A percentile compares a stretch with the other conserved stretches of the same genome.
Evolutionary conservation across 2,888 invertebrate genomes (phyloP).

Genomic region (Harpalus rufipes): DNA sequence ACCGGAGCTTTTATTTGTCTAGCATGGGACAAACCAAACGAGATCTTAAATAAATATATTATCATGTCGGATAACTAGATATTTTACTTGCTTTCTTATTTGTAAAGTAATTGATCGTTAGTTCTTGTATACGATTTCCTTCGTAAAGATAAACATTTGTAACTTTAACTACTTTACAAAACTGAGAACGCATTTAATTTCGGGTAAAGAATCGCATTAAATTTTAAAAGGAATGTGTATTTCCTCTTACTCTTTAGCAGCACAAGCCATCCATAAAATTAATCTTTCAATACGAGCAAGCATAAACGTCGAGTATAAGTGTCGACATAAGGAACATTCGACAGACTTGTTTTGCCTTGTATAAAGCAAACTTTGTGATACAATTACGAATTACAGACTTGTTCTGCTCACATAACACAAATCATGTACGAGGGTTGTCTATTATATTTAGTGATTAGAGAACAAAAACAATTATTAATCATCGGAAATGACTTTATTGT

Average conservation of each 20-base stretch:
- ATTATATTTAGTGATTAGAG: too few species aligned
- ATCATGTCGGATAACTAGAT: neutral
- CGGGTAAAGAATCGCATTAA: conserved; percentile 34
- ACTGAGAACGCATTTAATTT: conserved; percentile 38
- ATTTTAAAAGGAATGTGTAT: conserved; percentile 15
- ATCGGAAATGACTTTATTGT: too few species aligned
- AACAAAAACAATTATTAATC: too few species aligned
- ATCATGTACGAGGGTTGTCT: too few species aligned
- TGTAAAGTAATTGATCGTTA: neutral
- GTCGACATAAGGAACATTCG: conserved; percentile 44
- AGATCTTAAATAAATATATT: neutral
- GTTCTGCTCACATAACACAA: conserved; percentile 16
- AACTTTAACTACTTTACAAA: neutral
- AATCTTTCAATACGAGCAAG: conserved; percentile 48
- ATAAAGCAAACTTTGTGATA: conserved; percentile 53
- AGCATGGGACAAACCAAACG: neutral
- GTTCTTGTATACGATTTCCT: neutral
- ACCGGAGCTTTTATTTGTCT: conserved; percentile 33
- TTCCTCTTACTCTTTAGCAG: conserved; percentile 42
- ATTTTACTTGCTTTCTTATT: neutral
- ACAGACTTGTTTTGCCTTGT: conserved; percentile 30
- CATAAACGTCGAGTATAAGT: conserved; percentile 30
- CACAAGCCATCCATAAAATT: conserved; percentile 33
- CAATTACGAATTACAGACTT: conserved; percentile 46
- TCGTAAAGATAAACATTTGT: conserved; percentile 10